Base-by-base conservation (phyloP, 2,888 invertebrate genomes). In the Phasia obesa region DNA sequence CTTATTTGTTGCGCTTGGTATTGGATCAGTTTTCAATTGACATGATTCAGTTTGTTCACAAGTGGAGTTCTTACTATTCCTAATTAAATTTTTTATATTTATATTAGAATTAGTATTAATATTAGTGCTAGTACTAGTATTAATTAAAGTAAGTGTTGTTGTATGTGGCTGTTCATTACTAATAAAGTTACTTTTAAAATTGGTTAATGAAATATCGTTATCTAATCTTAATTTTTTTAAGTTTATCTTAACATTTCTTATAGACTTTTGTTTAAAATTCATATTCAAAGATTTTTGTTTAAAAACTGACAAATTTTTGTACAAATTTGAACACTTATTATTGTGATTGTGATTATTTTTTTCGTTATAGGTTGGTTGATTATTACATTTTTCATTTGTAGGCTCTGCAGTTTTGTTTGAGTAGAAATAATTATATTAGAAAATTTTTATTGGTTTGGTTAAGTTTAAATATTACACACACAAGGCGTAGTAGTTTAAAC, bases 141-240 rank as follows among this genome's bases (percentile, higher is more conserved):
- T 17, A 35, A 31, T 27, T 53, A 60, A 19, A 42, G 7, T 47
- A 44, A 44, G 67, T 62, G 27, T 25, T 47, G 60, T 35, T 80
- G 80, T 80, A 62, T 73, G 74, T 69, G 60, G 44, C 25, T 62
- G 21, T 47, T 77, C 19, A 17, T 73, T 19, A 42, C 7, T 57
- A 27, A 5, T 51, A n/a, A 51, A 35, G 11, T 31, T 59, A 79
- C 35, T 79, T 67, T 79, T 80, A 69, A 51, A 83, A 84, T 85
- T 85, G 84, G 85, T 85, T 84, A 81, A 86, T 85, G 84, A 84
- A 85, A 85, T 84, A 86, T 86, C 84, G 59, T 62, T 60, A 69
- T 73, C 53, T 65, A 57, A 65, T 35, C 23, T 80, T 47, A 71
- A 1, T 53, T 64, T 69, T 76, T 77, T 65, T 25, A 73, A 67